Conservation (phyloP, 2,888 invertebrate species). For the Oxytorus armatus region DNA sequence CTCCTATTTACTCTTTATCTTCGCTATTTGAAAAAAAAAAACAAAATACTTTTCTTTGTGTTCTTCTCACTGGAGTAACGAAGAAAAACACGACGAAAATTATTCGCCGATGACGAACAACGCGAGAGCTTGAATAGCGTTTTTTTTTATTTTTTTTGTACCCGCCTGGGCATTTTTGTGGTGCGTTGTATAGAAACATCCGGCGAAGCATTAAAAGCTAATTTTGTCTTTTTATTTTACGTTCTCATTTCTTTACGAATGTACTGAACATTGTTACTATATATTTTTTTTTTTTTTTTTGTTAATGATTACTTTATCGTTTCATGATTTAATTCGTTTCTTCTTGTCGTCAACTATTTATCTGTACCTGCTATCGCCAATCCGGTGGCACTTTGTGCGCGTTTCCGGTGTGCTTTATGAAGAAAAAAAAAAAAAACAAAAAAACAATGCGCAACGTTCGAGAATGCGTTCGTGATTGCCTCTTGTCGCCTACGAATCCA, state of each 20-base stretch:
- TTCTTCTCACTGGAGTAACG: background rate
- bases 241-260: conserved; percentile 15
- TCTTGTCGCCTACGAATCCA: conserved; percentile 42
- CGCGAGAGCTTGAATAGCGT: conserved; percentile 4
- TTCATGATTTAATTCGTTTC: background rate
- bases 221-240: conserved; percentile 11
- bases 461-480: conserved; percentile 56
- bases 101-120: background rate
- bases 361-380: conserved; percentile 26
- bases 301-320: background rate
- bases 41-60: conserved; percentile 14
- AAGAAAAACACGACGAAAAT: background rate
- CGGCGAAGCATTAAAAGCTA: conserved; percentile 24
- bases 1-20: background rate
- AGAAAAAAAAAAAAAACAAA: too few species aligned
- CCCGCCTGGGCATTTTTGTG: too few species aligned
- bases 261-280: too few species aligned
- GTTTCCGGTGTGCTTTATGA: conserved; percentile 1
- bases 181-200: conserved; percentile 11
- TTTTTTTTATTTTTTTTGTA: background rate
- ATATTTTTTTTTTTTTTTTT: conserved; percentile 10
- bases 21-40: too few species aligned
- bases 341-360: background rate
- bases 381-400: conserved; percentile 43
- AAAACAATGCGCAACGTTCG: conserved; percentile 57